These are phyloP conservation scores for Vollenhovia emeryi DNA, from an alignment of 1,140 invertebrate genomes.

Conservation along the genomic window DNA sequence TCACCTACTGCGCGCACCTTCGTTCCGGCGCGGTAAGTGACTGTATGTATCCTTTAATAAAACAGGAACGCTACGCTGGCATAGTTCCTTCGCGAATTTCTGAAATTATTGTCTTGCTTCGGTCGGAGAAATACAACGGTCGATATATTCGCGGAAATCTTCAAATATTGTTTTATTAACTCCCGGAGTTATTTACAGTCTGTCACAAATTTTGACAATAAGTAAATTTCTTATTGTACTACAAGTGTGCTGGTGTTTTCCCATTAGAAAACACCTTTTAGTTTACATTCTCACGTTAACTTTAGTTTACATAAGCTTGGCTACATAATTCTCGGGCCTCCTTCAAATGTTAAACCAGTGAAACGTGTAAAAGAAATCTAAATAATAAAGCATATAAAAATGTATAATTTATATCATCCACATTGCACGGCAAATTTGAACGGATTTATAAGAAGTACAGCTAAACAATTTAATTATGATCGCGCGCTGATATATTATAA, in stretches of 20 bases:
- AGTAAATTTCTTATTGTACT: too few species aligned
- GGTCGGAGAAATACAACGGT: background rate
- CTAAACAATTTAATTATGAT: slow-evolving; percentile 15
- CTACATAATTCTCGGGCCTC: too few species aligned
- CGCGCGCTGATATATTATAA: background rate
- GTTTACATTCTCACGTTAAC: too few species aligned
- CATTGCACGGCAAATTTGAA: background rate
- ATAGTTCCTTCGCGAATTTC: background rate
- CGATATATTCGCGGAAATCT: background rate
- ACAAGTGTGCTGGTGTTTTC: too few species aligned
- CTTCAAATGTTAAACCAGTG: background rate
- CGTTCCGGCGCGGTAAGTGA: background rate
- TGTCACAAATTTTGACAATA: too few species aligned
- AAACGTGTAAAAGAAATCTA: background rate
- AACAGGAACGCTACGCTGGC: background rate
- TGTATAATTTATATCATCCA: background rate
- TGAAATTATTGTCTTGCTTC: background rate
- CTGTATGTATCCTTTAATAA: slow-evolving; percentile 14
- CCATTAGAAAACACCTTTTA: too few species aligned
- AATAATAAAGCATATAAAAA: background rate
- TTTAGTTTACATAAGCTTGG: too few species aligned
- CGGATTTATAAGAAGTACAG: background rate
- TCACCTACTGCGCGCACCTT: slow-evolving; percentile 49
- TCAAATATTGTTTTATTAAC: too few species aligned
- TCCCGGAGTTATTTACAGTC: too few species aligned